These are phyloP conservation scores for Gila orcuttii DNA, from an alignment of 2,113 vertebrate species.

Conservation along the genomic window DNA sequence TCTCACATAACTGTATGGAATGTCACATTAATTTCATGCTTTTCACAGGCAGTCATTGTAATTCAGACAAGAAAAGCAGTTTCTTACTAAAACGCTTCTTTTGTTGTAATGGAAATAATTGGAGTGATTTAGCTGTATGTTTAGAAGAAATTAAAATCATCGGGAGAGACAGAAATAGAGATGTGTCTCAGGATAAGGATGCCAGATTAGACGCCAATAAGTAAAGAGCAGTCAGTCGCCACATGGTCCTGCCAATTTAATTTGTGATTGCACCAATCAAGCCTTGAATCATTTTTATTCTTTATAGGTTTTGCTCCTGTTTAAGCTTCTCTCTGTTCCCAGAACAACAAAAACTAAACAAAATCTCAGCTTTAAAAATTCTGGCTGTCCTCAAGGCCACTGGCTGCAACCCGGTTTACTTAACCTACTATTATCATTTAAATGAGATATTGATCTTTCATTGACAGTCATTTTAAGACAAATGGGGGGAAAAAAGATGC, in stretches of 20 bases:
- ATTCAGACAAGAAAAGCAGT: slow-evolving; percentile 13
- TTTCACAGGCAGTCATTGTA: slow-evolving; percentile 25
- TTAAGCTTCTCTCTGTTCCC: slow-evolving; percentile 37
- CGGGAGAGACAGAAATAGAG: not conserved
- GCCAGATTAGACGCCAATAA: slow-evolving; percentile 40
- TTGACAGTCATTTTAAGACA: slow-evolving; percentile 52
- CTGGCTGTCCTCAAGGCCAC: slow-evolving; percentile 29
- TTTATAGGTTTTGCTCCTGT: not conserved
- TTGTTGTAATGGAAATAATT: slow-evolving; percentile 38
- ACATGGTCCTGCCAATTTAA: slow-evolving; percentile 33
- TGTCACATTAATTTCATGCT: slow-evolving; percentile 29
- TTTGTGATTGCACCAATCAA: slow-evolving; percentile 53
- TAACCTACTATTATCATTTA: slow-evolving; percentile 62
- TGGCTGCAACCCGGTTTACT: not conserved
- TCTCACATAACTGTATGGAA: slow-evolving; percentile 21
- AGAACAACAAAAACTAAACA: not conserved
- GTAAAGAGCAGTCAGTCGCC: slow-evolving; percentile 44
- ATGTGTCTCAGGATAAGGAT: not conserved
- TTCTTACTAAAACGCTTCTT: slow-evolving; percentile 23
- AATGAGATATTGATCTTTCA: slow-evolving; percentile 66
- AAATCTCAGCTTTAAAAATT: slow-evolving; percentile 30
- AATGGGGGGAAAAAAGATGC: not conserved
- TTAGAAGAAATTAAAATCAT: slow-evolving; percentile 46
- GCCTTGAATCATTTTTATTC: slow-evolving; percentile 45
- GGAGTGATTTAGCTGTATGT: slow-evolving; percentile 45